Evolutionary conservation across 92 coral and sea anemone genomes (phyloP).

Genomic region (Porites evermanni): DNA sequence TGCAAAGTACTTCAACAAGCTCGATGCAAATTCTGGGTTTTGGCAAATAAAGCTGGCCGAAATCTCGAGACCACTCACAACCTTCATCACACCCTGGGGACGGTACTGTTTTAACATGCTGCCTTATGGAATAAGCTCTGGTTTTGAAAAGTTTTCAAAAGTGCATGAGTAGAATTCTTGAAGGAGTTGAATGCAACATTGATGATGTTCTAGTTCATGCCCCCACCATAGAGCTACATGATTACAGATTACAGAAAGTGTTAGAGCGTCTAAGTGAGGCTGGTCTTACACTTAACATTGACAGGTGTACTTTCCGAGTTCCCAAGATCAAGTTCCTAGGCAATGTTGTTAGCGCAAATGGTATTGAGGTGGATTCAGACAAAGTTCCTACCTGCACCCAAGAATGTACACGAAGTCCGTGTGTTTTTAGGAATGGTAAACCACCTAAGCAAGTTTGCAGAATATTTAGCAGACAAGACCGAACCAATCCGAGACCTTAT

Average conservation of each 20-base stretch:
- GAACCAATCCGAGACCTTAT: conserved; percentile 51
- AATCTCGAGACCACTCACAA: conserved; percentile 50
- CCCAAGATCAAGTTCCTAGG: no score
- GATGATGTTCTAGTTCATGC: conserved; percentile 55
- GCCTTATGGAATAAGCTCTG: conserved; percentile 67
- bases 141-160: conserved; percentile 64
- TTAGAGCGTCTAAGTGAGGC: conserved; percentile 40
- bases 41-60: conserved; percentile 57
- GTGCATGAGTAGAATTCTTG: conserved; percentile 28
- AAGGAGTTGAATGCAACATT: conserved; percentile 62
- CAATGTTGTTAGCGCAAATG: conserved; percentile 13
- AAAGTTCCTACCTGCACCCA: conserved; percentile 29
- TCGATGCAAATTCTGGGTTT: conserved; percentile 65
- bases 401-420: conserved; percentile 42
- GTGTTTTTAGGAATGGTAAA: conserved; percentile 62
- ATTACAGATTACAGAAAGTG: conserved; percentile 53
- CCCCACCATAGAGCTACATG: conserved; percentile 50
- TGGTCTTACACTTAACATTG: conserved; percentile 44
- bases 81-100: conserved; percentile 66
- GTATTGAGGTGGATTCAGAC: conserved; percentile 51
- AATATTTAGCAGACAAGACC: conserved; percentile 1
- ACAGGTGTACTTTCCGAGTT: conserved; percentile 46
- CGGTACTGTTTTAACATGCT: conserved; percentile 54
- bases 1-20: neutral
- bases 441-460: conserved; percentile 41